A percentile compares a stretch with the other conserved stretches of the same genome.
These are phyloP conservation scores for Pseudorectes ferrugineus DNA, from an alignment of 2,113 vertebrate species.

Conservation along the genomic window DNA sequence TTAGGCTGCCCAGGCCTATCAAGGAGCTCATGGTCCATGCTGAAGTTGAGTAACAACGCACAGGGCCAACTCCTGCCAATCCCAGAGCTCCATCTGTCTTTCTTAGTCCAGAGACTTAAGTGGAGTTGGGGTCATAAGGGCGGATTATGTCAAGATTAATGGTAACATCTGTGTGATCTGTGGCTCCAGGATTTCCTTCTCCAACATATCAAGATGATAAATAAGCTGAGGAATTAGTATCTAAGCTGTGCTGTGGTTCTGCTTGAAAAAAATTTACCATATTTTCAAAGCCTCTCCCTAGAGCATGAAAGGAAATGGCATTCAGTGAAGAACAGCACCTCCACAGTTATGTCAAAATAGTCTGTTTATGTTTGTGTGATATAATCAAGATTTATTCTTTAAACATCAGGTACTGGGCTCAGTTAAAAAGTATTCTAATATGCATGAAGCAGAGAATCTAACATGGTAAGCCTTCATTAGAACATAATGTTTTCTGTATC, in stretches of 20 bases:
- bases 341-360: not conserved
- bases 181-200: not conserved
- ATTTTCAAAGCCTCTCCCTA: not conserved
- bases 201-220: not conserved
- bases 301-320: not conserved
- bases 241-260: not conserved
- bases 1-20: not conserved
- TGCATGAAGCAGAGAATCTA: not conserved
- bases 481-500: not conserved
- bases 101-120: not conserved
- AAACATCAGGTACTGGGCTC: not conserved
- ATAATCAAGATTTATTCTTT: not conserved
- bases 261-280: not conserved
- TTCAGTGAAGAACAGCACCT: not conserved
- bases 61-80: not conserved
- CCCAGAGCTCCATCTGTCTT: not conserved
- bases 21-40: not conserved
- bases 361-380: not conserved
- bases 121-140: not conserved
- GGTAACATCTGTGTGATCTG: not conserved
- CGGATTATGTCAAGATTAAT: not conserved
- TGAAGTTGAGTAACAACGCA: not conserved
- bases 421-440: not conserved
- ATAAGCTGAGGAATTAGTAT: not conserved
- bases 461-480: not conserved